phyloP scores from a whole-genome alignment of 2,113 vertebrate species.

The Rallus limicola region DNA sequence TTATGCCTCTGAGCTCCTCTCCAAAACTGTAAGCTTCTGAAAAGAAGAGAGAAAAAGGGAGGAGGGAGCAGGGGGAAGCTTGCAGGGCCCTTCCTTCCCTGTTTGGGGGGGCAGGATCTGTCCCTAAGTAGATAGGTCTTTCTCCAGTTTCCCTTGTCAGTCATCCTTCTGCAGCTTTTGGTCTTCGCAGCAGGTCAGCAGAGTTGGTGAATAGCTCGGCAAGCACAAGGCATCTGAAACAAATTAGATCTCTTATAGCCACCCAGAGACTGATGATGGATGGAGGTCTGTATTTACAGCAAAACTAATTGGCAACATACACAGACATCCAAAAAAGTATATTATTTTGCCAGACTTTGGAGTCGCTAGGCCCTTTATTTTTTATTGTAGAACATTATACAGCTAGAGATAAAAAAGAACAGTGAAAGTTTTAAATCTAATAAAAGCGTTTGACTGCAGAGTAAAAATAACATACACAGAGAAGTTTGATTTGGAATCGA shows the following conservation, averaged over 20 bases:
- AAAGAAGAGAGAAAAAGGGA: conserved; percentile 12
- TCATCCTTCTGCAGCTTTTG: conserved; percentile 82
- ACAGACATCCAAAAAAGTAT: conserved; percentile 85
- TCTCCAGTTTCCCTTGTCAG: conserved; percentile 87
- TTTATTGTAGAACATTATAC: conserved; percentile 82
- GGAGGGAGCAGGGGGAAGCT: background rate
- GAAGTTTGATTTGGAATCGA: conserved; percentile 80
- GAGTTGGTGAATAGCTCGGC: conserved; percentile 82
- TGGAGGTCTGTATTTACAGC: conserved; percentile 96
- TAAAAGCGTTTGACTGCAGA: conserved; percentile 83
- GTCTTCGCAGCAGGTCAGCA: conserved; percentile 82
- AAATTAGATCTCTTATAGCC: conserved; percentile 96
- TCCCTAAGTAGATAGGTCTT: conserved; percentile 66
- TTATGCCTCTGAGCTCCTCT: conserved; percentile 52
- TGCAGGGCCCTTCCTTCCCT: conserved; percentile 11
- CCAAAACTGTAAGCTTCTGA: conserved; percentile 41
- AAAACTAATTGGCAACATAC: conserved; percentile 99
- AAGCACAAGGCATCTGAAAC: conserved; percentile 92
- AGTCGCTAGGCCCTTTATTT: conserved; percentile 75
- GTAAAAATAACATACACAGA: conserved; percentile 82
- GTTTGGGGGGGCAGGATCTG: background rate
- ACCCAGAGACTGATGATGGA: conserved; percentile 99
- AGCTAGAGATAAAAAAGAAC: conserved; percentile 80
- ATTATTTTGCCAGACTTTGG: conserved; percentile 86
- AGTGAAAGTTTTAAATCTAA: conserved; percentile 86